A percentile compares a stretch with the other conserved stretches of the same genome.
Conservation (phyloP, 2,888 invertebrate genomes). For the Drosophila monieri region DNA sequence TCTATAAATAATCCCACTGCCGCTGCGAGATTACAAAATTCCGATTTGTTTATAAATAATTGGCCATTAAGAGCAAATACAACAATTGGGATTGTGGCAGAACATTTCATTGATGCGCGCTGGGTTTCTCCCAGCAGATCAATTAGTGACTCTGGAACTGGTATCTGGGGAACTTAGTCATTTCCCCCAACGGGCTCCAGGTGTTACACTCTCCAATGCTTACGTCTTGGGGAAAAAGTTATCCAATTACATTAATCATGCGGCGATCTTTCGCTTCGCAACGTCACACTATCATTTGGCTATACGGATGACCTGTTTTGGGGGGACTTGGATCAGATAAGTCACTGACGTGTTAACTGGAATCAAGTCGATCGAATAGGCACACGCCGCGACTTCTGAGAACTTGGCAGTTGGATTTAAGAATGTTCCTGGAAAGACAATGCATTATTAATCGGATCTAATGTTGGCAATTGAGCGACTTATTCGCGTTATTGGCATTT, state of each 20-base stretch:
- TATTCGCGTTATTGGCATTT: neutral
- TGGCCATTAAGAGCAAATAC: conserved; percentile 19
- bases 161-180: conserved; percentile 28
- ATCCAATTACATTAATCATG: conserved; percentile 20
- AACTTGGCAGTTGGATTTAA: conserved; percentile 2
- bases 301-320: conserved; percentile 33
- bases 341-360: conserved; percentile 33
- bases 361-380: conserved; percentile 7
- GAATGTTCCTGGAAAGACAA: conserved; percentile 13
- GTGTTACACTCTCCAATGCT: conserved; percentile 17
- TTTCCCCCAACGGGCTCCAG: neutral
- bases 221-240: conserved; percentile 47
- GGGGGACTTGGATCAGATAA: conserved; percentile 16
- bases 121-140: conserved; percentile 33
- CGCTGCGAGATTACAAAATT: conserved; percentile 36
- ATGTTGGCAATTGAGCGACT: conserved; percentile 2
- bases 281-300: conserved; percentile 9
- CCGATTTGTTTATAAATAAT: conserved; percentile 36
- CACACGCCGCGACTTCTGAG: conserved; percentile 26
- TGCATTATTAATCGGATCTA: conserved; percentile 4
- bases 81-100: conserved; percentile 10
- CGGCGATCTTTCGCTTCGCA: conserved; percentile 4
- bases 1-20: conserved; percentile 60
- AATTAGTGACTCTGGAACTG: conserved; percentile 24
- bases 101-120: conserved; percentile 36